Conservation (phyloP, 2,888 invertebrate species). For the Matsumyia berberina region DNA sequence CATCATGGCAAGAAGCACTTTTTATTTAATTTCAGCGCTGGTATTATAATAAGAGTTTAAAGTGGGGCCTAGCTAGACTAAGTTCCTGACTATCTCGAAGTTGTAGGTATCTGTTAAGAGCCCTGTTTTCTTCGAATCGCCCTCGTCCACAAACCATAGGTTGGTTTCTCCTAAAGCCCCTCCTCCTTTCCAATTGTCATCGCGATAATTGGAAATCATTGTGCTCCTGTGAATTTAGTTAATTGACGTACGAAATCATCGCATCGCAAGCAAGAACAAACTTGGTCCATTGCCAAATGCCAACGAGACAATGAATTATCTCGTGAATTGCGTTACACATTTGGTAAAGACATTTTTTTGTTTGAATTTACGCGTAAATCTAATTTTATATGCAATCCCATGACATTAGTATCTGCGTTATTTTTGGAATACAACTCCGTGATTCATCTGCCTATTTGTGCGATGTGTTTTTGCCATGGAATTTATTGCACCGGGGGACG, state of each 20-base stretch:
- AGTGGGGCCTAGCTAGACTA: no score
- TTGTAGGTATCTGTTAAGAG: background rate
- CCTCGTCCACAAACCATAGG: constrained; percentile 5
- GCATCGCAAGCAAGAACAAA: constrained; percentile 32
- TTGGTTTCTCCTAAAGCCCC: background rate
- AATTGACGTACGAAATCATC: constrained; percentile 41
- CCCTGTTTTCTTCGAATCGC: background rate
- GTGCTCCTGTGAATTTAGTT: constrained; percentile 5
- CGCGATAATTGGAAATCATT: constrained; percentile 37
- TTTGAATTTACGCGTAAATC: constrained; percentile 48
- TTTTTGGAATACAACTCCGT: constrained; percentile 55
- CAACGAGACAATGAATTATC: constrained; percentile 67
- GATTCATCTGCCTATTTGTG: constrained; percentile 48
- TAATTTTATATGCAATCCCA: constrained; percentile 57
- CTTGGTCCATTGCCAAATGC: constrained; percentile 57
- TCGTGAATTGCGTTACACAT: constrained; percentile 61
- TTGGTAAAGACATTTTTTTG: constrained; percentile 30
- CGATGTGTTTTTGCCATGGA: constrained; percentile 9
- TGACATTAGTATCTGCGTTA: constrained; percentile 57
- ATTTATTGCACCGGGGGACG: constrained; percentile 37
- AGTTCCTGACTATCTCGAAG: no score
- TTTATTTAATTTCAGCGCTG: no score
- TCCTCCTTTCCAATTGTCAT: constrained; percentile 26
- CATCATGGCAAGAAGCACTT: no score
- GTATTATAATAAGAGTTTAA: no score